Percentiles rank a stretch among this genome's conserved stretches.
Evolutionary conservation across 2,797 vertebrate genomes (phyloP).

Genomic region (Artibeus lituratus): DNA sequence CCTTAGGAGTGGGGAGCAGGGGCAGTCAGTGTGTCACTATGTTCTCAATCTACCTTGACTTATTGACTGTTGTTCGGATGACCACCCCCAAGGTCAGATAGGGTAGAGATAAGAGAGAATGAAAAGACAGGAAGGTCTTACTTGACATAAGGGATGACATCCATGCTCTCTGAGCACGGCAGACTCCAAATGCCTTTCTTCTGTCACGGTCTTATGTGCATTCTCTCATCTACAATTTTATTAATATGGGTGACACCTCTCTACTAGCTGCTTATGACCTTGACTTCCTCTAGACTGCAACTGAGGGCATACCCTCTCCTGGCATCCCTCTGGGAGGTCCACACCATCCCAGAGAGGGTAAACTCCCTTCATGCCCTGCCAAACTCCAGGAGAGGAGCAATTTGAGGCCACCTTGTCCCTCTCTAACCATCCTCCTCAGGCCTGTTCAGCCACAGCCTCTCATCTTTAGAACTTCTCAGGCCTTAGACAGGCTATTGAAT

Average conservation of each 20-base stretch:
- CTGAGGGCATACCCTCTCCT: not conserved
- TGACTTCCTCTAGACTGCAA: too few relatives aligned
- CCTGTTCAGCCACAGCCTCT: too few relatives aligned
- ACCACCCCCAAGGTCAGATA: not conserved
- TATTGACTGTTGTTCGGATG: not conserved
- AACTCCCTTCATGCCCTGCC: too few relatives aligned
- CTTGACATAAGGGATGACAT: not conserved
- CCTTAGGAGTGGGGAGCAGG: not conserved
- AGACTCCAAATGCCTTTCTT: not conserved
- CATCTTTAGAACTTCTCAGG: too few relatives aligned
- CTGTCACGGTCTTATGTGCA: not conserved
- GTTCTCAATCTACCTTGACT: not conserved
- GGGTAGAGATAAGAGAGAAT: not conserved
- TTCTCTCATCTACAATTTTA: not conserved
- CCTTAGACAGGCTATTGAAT: too few relatives aligned
- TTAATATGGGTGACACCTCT: not conserved
- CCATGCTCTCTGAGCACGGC: not conserved
- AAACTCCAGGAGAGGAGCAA: too few relatives aligned
- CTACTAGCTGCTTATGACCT: not conserved
- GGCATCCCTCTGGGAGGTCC: too few relatives aligned
- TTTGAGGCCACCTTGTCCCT: too few relatives aligned
- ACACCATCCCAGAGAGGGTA: too few relatives aligned
- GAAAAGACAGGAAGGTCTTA: not conserved
- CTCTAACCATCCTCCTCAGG: too few relatives aligned
- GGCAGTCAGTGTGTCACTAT: too few relatives aligned